Evolutionary conservation across 2,113 vertebrate species (phyloP), one percentile per base, ranked within the genome.

Genomic region (Coracopsis vasa): DNA sequence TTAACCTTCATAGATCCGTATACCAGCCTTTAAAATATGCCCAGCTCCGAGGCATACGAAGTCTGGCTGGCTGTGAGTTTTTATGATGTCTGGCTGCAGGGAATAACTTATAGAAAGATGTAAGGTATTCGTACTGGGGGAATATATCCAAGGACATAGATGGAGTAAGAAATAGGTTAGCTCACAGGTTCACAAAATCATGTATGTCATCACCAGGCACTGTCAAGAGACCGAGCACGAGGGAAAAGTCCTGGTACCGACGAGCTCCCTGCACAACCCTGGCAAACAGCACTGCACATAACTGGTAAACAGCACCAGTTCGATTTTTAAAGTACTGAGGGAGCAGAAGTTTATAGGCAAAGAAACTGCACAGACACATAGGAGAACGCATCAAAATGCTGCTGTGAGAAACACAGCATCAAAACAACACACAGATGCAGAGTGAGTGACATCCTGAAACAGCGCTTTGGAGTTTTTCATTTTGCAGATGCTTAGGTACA

Each of bases 241-340:
- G 75, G 41, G 28, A 27, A 31, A 71, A 54, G 47, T 39, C 29
- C 56, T 51, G 28, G 28, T 64, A 80, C 18, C 24, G 11, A 35
- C 0, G 0, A 67, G 35, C 27, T 61, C 0, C 0, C 23, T 65
- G 84, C 39, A 72, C 33, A 69, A 18, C 33, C 16, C 29, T 66
- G 42, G 58, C 42, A 90, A 67, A 85, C 24, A 75, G 35, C 42
- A 60, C 61, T 28, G 35, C 58, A 87, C 16, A n/a, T 10, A 37
- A 37, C 0, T 2, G 42, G 21, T 24, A 53, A 90, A 48, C 0
- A 17, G 42, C 50, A 69, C 4, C 23, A 35, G 15, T 9, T 13
- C 13, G 80, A 23, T 5, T 53, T 73, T 72, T 31, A 48, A 5
- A 25, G n/a, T 24, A 50, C 25, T 27, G 39, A 35, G 11, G 39